A percentile compares a stretch with the other conserved stretches of the same genome.
Conservation (phyloP, 2,797 vertebrate genomes). For the Anguilla pacifica region DNA sequence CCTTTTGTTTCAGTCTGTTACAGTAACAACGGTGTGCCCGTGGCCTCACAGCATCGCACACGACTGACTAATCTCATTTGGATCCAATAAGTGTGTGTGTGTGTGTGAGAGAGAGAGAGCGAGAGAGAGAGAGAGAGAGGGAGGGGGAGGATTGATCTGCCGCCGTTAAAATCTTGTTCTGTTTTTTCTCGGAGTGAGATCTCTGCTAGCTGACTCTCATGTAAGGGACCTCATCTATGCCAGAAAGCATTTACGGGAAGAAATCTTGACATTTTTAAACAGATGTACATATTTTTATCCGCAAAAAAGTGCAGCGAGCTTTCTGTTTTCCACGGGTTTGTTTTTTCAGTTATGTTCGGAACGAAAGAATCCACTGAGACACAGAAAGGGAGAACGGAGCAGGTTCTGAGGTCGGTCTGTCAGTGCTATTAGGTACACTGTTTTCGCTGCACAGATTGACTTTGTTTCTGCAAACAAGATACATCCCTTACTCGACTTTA, state of each 20-base stretch:
- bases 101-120: conserved; percentile 38
- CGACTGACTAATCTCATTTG: conserved; percentile 71
- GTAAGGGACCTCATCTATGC: conserved; percentile 60
- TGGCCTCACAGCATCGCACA: conserved; percentile 58
- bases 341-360: conserved; percentile 40
- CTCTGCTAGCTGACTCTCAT: conserved; percentile 73
- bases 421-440: conserved; percentile 62
- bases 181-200: conserved; percentile 77
- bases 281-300: conserved; percentile 58
- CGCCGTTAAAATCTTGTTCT: conserved; percentile 79
- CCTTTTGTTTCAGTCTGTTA: conserved; percentile 42
- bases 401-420: conserved; percentile 64
- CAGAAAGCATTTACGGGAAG: conserved; percentile 61
- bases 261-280: conserved; percentile 56
- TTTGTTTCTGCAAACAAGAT: conserved; percentile 55
- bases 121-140: conserved; percentile 36
- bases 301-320: conserved; percentile 54
- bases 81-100: conserved; percentile 71
- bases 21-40: conserved; percentile 41
- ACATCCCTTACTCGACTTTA: conserved; percentile 42
- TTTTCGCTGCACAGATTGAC: conserved; percentile 56
- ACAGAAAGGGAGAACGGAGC: conserved; percentile 41
- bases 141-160: conserved; percentile 75
- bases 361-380: conserved; percentile 46
- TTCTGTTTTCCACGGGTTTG: conserved; percentile 54